Conservation (phyloP, 1,140 invertebrate species). For the Bombus picipes region DNA sequence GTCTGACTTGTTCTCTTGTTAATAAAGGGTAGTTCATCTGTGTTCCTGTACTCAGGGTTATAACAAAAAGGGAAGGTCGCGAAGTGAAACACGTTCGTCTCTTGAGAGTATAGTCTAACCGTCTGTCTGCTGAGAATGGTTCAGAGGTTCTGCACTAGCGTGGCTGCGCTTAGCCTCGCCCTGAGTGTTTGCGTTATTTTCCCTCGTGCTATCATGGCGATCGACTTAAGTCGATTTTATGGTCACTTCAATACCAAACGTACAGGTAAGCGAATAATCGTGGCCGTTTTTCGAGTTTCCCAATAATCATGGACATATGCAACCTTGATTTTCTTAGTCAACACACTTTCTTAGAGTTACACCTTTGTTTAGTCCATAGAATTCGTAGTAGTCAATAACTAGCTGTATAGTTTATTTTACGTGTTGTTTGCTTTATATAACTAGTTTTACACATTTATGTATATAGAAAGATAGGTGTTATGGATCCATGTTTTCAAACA, state of each 20-base stretch:
- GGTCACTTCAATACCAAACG: conserved; percentile 86
- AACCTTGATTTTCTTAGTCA: not conserved
- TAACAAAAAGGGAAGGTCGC: not conserved
- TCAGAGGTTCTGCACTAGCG: conserved; percentile 63
- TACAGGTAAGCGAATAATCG: conserved; percentile 84
- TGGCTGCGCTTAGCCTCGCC: conserved; percentile 75
- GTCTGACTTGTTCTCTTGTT: not conserved
- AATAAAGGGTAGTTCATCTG: not conserved
- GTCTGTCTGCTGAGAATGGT: conserved; percentile 59
- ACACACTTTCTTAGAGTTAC: not conserved
- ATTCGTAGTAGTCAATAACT: not conserved
- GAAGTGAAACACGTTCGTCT: conserved; percentile 1
- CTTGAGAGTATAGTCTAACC: not conserved
- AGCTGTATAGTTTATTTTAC: not conserved
- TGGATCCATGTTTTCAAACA: not conserved
- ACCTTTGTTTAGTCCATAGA: not conserved
- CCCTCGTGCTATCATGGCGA: conserved; percentile 84
- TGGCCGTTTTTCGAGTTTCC: not conserved
- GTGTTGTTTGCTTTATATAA: not conserved
- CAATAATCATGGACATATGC: not conserved
- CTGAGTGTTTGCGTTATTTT: conserved; percentile 82
- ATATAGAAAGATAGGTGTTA: not conserved
- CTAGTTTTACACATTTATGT: not conserved
- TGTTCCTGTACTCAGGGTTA: too few species aligned
- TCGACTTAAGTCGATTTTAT: conserved; percentile 87